phyloP scores from a whole-genome alignment of 2,888 invertebrate species.

The Lepidocyrtinus sp. region DNA sequence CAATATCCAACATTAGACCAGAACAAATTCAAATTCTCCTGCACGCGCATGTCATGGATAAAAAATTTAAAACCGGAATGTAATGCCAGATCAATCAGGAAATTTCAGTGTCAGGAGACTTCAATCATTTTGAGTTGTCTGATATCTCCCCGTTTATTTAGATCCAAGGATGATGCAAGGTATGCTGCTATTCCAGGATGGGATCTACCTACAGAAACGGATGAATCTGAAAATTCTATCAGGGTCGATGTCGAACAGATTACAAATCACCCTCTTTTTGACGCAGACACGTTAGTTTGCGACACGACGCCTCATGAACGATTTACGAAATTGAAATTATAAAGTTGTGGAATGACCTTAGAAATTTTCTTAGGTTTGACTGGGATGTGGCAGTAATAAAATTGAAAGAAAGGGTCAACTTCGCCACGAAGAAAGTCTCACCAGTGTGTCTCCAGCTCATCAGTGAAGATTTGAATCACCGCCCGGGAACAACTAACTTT shows the following conservation, averaged over 20 bases:
- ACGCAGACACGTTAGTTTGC: neutral
- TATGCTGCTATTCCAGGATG: slow-evolving; percentile 29
- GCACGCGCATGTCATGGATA: slow-evolving; percentile 21
- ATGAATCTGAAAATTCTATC: neutral
- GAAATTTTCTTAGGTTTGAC: neutral
- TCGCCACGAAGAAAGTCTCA: neutral
- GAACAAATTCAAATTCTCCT: neutral
- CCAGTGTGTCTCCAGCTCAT: slow-evolving; percentile 36
- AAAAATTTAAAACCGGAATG: too few species aligned
- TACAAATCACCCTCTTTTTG: neutral
- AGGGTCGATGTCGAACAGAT: slow-evolving; percentile 5
- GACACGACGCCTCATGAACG: neutral
- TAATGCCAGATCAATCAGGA: too few species aligned
- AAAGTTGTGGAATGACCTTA: too few species aligned
- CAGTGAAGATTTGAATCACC: neutral
- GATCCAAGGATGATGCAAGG: too few species aligned
- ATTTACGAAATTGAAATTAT: too few species aligned
- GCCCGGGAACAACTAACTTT: neutral
- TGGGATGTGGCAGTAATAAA: slow-evolving; percentile 33
- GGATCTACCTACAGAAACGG: slow-evolving; percentile 9
- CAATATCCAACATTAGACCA: neutral
- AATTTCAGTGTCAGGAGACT: too few species aligned
- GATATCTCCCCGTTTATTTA: neutral
- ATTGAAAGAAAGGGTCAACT: slow-evolving; percentile 6
- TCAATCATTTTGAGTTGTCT: neutral